These are phyloP conservation scores for Pocota personata DNA, from an alignment of 2,888 invertebrate species.

Conservation along the genomic window DNA sequence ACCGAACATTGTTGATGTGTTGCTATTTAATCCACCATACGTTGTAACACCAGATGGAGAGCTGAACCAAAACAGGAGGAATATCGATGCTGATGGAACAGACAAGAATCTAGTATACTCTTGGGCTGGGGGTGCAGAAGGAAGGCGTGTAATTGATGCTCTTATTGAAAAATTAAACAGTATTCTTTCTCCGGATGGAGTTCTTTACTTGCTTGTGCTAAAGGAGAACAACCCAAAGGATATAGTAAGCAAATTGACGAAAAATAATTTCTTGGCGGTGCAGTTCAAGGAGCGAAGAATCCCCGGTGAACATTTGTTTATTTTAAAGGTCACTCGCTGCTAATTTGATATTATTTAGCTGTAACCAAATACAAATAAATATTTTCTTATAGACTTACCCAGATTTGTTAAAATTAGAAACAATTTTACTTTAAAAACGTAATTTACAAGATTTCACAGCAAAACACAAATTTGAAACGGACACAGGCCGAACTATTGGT, in stretches of 20 bases:
- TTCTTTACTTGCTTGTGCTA: slow-evolving; percentile 94
- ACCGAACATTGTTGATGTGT: slow-evolving; percentile 88
- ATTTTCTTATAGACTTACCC: slow-evolving; percentile 9
- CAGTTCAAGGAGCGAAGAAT: slow-evolving; percentile 89
- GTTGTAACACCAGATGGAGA: slow-evolving; percentile 93
- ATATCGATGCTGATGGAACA: slow-evolving; percentile 53
- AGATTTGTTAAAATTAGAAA: background rate
- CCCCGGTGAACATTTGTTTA: slow-evolving; percentile 93
- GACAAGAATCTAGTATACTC: slow-evolving; percentile 76
- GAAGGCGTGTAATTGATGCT: slow-evolving; percentile 90
- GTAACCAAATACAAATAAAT: slow-evolving; percentile 19
- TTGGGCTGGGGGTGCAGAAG: slow-evolving; percentile 92
- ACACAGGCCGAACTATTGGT: background rate
- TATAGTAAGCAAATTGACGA: slow-evolving; percentile 86
- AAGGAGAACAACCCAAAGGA: slow-evolving; percentile 93
- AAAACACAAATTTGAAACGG: background rate
- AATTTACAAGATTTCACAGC: background rate
- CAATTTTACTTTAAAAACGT: background rate
- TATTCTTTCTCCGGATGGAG: slow-evolving; percentile 89
- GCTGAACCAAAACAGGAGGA: slow-evolving; percentile 82
- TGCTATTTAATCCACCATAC: slow-evolving; percentile 99
- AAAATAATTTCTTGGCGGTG: slow-evolving; percentile 85
- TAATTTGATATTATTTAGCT: slow-evolving; percentile 29
- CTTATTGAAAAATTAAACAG: slow-evolving; percentile 88
- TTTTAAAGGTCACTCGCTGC: slow-evolving; percentile 87